Conservation (phyloP, 2,797 vertebrate genomes). For the Clarias laeviceps region DNA sequence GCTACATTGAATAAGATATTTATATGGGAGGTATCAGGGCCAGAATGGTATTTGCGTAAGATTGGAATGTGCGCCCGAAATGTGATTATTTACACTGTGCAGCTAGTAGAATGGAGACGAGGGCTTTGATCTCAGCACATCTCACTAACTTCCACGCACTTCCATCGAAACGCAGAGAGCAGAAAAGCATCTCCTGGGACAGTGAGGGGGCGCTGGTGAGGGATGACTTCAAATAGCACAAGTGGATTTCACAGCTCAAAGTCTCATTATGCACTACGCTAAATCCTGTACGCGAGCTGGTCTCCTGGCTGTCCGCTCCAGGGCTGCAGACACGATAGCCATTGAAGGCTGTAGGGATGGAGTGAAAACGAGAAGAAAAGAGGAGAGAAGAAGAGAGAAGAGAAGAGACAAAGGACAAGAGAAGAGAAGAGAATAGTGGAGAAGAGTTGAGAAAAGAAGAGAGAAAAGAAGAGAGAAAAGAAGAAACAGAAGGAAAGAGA, state of each 20-base stretch:
- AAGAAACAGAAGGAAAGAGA: conserved; percentile 51
- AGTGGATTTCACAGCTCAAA: conserved; percentile 27
- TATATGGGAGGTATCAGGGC: conserved; percentile 14
- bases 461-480: conserved; percentile 54
- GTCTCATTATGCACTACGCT: conserved; percentile 41
- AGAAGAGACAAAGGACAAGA: conserved; percentile 41
- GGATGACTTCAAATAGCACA: conserved; percentile 22
- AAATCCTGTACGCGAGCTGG: conserved; percentile 65
- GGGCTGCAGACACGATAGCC: conserved; percentile 85
- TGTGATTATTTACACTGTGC: neutral
- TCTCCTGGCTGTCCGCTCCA: conserved; percentile 83
- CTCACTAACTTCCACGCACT: neutral
- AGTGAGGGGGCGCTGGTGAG: neutral
- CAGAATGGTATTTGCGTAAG: conserved; percentile 23
- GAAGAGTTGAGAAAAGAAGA: conserved; percentile 26
- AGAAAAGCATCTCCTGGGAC: neutral
- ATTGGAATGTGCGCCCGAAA: conserved; percentile 7
- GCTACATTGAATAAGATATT: conserved; percentile 26
- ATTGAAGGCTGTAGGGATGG: conserved; percentile 87
- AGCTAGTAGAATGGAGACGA: neutral
- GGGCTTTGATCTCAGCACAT: neutral
- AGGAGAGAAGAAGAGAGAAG: conserved; percentile 55
- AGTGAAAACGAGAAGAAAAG: conserved; percentile 55
- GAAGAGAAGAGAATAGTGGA: conserved; percentile 40
- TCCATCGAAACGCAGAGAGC: neutral